Evolutionary conservation across 2,888 invertebrate genomes (phyloP).

Genomic region (Danaus chrysippus): DNA sequence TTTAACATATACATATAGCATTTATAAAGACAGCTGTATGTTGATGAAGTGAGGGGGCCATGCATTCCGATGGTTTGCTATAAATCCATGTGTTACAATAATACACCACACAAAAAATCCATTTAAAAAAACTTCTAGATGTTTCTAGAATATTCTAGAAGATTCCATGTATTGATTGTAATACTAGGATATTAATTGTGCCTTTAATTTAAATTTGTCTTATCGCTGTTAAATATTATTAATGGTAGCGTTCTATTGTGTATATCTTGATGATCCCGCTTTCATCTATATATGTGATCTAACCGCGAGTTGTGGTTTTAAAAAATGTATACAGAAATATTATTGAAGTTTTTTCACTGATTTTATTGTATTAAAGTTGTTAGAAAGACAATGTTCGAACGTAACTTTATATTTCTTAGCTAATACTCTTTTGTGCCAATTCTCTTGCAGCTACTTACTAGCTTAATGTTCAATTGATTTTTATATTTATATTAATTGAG

Average conservation of each 20-base stretch:
- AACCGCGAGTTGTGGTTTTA: neutral
- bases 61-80: slow-evolving; percentile 27
- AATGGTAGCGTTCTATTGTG: neutral
- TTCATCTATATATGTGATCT: no score
- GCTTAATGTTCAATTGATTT: slow-evolving; percentile 13
- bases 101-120: slow-evolving; percentile 7
- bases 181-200: slow-evolving; percentile 38
- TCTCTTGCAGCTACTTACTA: slow-evolving; percentile 35
- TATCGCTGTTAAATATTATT: slow-evolving; percentile 9
- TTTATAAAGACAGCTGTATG: slow-evolving; percentile 48
- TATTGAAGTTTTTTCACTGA: neutral
- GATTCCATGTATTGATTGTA: slow-evolving; percentile 24
- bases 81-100: slow-evolving; percentile 18
- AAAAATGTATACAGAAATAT: neutral
- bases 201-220: slow-evolving; percentile 35
- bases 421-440: slow-evolving; percentile 70
- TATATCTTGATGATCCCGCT: neutral
- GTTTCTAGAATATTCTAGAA: neutral
- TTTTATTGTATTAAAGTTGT: slow-evolving; percentile 1
- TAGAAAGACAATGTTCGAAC: neutral
- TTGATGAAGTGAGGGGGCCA: slow-evolving; percentile 58
- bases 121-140: neutral
- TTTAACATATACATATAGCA: slow-evolving; percentile 6
- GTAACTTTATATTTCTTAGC: slow-evolving; percentile 36
- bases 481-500: slow-evolving; percentile 17